Evolutionary conservation across 2,113 vertebrate genomes (phyloP).

Genomic region (Gambusia affinis): DNA sequence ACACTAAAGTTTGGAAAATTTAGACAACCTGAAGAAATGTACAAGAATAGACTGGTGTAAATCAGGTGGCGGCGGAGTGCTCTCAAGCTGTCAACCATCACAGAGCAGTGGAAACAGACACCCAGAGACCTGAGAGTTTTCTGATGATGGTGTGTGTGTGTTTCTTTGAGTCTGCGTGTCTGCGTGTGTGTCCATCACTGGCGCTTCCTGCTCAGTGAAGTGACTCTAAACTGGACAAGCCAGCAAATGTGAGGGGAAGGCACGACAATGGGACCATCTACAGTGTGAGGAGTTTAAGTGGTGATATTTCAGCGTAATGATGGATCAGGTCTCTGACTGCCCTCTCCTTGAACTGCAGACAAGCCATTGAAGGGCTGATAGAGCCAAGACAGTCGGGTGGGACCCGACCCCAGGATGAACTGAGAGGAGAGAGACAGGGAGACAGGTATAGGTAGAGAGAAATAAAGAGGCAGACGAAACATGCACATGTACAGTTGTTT

Average conservation of each 20-base stretch:
- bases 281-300: slow-evolving; percentile 28
- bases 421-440: slow-evolving; percentile 36
- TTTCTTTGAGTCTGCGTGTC: slow-evolving; percentile 4
- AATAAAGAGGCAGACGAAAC: slow-evolving; percentile 25
- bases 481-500: slow-evolving; percentile 63
- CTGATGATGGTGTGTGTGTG: slow-evolving; percentile 21
- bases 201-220: slow-evolving; percentile 41
- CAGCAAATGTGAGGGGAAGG: slow-evolving; percentile 45
- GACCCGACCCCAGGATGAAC: slow-evolving; percentile 70
- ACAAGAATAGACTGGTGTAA: slow-evolving; percentile 41
- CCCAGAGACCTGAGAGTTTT: slow-evolving; percentile 81
- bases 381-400: slow-evolving; percentile 60
- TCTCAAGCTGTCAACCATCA: slow-evolving; percentile 92
- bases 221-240: slow-evolving; percentile 57
- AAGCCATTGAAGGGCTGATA: slow-evolving; percentile 85
- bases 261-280: slow-evolving; percentile 34
- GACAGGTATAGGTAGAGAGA: slow-evolving; percentile 7
- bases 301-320: slow-evolving; percentile 53
- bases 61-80: slow-evolving; percentile 80
- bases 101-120: slow-evolving; percentile 93
- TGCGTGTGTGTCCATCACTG: slow-evolving; percentile 23
- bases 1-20: slow-evolving; percentile 35
- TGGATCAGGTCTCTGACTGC: slow-evolving; percentile 81
- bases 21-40: slow-evolving; percentile 13
- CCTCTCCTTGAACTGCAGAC: slow-evolving; percentile 85